phyloP scores from a whole-genome alignment of 2,113 vertebrate genomes.

The Leptodactylus fuscus region DNA sequence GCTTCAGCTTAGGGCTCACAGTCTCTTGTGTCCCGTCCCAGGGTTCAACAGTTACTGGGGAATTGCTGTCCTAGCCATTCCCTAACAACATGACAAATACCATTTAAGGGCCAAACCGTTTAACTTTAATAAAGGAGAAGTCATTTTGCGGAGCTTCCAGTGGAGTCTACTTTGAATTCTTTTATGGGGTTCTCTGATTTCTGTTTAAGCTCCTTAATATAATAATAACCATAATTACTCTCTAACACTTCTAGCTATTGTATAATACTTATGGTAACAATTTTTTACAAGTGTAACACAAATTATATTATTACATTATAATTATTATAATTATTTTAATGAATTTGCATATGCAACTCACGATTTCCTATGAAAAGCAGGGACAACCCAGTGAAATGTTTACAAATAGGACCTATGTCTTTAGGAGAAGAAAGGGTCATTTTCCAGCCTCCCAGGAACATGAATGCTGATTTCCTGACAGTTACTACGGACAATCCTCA shows the following conservation, averaged over 20 bases:
- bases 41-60: too few species aligned
- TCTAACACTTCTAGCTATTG: neutral
- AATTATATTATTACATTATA: too few species aligned
- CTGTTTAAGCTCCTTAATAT: neutral
- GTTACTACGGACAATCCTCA: neutral
- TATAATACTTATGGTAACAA: neutral
- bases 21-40: too few species aligned
- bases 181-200: neutral
- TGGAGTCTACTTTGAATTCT: too few species aligned
- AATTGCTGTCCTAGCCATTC: too few species aligned
- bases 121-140: too few species aligned
- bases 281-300: neutral
- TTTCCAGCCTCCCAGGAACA: neutral
- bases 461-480: conserved; percentile 1
- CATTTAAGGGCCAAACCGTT: too few species aligned
- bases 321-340: too few species aligned
- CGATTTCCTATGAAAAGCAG: neutral
- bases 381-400: neutral
- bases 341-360: neutral
- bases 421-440: neutral
- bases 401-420: neutral
- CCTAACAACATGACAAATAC: too few species aligned
- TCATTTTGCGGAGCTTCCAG: too few species aligned
- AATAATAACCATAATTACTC: neutral
- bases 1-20: too few species aligned